phyloP scores from a whole-genome alignment of 2,113 vertebrate genomes.

The Dendropsophus ebraccatus region DNA sequence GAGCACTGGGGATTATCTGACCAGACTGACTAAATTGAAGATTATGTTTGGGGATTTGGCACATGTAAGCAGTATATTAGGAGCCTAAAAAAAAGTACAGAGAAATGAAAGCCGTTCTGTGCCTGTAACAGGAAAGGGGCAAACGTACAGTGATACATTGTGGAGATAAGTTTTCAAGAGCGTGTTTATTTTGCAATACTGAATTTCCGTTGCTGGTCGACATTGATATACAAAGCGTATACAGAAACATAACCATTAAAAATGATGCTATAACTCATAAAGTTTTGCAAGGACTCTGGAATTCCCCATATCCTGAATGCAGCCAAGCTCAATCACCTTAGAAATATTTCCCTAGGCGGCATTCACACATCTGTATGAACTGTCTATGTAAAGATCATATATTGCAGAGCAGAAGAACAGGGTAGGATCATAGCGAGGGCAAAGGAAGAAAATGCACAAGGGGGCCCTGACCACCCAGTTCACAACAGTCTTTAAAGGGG shows the following conservation, averaged over 20 bases:
- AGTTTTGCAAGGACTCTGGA: slow-evolving; percentile 10
- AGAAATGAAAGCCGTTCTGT: background rate
- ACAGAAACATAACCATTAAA: background rate
- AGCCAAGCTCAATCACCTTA: background rate
- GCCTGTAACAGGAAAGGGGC: background rate
- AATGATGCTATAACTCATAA: slow-evolving; percentile 8
- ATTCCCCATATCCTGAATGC: background rate
- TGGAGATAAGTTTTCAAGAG: background rate
- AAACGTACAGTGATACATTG: background rate
- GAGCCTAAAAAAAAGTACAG: slow-evolving; percentile 16
- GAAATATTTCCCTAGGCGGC: background rate
- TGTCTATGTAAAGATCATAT: background rate
- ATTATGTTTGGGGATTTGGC: slow-evolving; percentile 53
- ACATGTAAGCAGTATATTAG: slow-evolving; percentile 28
- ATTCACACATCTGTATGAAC: background rate
- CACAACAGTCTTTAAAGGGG: no score
- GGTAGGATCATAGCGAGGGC: background rate
- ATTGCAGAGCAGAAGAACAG: background rate
- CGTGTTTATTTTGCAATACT: slow-evolving; percentile 3
- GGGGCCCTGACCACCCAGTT: no score
- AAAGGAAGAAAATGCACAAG: background rate
- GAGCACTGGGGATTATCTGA: slow-evolving; percentile 35
- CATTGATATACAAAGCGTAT: background rate
- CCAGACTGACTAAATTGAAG: slow-evolving; percentile 44
- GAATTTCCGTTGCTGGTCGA: background rate